A percentile compares a stretch with the other conserved stretches of the same genome.
These are phyloP conservation scores for Enteromius viviparus DNA, from an alignment of 2,797 vertebrate genomes.

Conservation along the genomic window DNA sequence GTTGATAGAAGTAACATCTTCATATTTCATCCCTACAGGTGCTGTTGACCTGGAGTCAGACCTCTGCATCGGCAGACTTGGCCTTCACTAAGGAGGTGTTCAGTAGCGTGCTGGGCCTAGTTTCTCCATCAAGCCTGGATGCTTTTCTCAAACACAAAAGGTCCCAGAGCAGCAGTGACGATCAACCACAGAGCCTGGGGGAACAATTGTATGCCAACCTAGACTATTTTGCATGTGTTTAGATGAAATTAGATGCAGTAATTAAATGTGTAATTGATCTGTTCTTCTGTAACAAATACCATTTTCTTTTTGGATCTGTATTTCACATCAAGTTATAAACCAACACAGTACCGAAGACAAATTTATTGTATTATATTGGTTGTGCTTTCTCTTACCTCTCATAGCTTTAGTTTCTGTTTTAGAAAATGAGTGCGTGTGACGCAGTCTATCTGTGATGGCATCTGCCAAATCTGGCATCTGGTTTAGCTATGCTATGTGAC, in stretches of 20 bases:
- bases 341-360: neutral
- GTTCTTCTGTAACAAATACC: neutral
- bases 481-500: neutral
- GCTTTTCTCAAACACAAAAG: slow-evolving; percentile 24
- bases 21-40: slow-evolving; percentile 58
- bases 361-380: neutral
- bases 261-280: neutral
- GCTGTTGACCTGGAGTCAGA: slow-evolving; percentile 71
- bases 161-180: slow-evolving; percentile 54
- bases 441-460: neutral
- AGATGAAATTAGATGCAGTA: neutral
- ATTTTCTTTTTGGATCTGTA: neutral
- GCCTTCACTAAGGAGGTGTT: slow-evolving; percentile 67
- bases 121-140: slow-evolving; percentile 30
- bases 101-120: slow-evolving; percentile 61
- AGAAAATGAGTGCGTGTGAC: neutral
- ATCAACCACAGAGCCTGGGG: slow-evolving; percentile 64
- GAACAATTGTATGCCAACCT: slow-evolving; percentile 74
- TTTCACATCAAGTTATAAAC: neutral
- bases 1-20: neutral
- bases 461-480: neutral
- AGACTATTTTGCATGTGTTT: neutral
- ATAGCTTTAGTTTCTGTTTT: neutral
- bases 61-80: slow-evolving; percentile 68
- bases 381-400: neutral